Evolutionary conservation across 2,113 vertebrate genomes (phyloP), one percentile per base, ranked within the genome.

Genomic region (Neotoma lepida): DNA sequence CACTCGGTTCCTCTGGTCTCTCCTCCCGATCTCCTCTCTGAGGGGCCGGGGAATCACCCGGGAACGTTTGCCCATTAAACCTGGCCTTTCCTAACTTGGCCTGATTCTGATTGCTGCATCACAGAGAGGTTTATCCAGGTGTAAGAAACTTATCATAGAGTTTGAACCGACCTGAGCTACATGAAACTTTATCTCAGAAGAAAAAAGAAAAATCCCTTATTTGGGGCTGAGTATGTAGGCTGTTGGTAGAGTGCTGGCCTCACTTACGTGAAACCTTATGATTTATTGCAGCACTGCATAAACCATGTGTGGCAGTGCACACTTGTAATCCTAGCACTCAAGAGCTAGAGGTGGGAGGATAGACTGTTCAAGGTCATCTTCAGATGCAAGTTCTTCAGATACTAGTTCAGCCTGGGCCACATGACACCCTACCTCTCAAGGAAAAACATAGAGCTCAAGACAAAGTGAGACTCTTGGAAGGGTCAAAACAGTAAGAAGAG

Each of bases 401-500:
- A 51, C 51, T 30, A 46, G 28, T 44, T 85, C 41, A 33, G 17
- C 41, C 28, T 64, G 82, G 82, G 28, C 14, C 66, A 33, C 41
- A 12, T 12, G 58, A 46, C 4, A 20, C 28, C 17, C 41, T 85
- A 33, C 41, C 58, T 66, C 24, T 44, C 56, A 30, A 26, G 24
- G 56, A 5, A 63, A 82, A 44, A 63, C 1, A 30, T 12, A 85
- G 44, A 93, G 44, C 10, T 18, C 68, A 80, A 77, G 68, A 18
- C 35, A 74, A 82, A 84, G 61, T 46, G 76, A 96, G 41, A 76
- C 77, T 93, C 58, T 58, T 89, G 80, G 66, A 95, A 78, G 35
- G 20, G 73, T 26, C 7, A 56, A 81, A 35, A 56, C 10, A 81
- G n/a, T 44, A 44, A 86, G 46, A 46, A 68, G 44, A 66, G 41